Evolutionary conservation across 2,797 vertebrate species (phyloP).

Genomic region (Anableps anableps): DNA sequence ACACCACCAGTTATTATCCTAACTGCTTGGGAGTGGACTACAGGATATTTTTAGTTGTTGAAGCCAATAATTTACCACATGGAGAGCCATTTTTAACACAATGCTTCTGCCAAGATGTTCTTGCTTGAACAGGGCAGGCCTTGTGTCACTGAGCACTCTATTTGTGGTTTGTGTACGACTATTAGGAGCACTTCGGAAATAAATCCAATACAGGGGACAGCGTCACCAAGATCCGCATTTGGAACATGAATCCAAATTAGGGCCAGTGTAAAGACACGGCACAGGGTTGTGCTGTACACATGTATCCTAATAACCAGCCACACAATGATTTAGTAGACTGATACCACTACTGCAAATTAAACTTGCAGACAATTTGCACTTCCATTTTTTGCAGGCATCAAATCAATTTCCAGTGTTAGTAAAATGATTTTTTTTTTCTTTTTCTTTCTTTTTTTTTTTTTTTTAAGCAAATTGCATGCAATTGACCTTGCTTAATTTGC

Average conservation of each 20-base stretch:
- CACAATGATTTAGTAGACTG: constrained; percentile 3
- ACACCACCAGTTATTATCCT: constrained; percentile 37
- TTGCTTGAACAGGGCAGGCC: constrained; percentile 19
- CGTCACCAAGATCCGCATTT: constrained; percentile 18
- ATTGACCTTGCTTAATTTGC: constrained; percentile 48
- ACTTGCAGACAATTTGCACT: constrained; percentile 16
- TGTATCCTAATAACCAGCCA: constrained; percentile 12
- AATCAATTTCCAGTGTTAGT: constrained; percentile 15
- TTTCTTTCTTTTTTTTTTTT: constrained; percentile 34
- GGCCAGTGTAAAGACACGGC: constrained; percentile 8
- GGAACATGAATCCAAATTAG: constrained; percentile 16
- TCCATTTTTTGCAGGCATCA: constrained; percentile 11
- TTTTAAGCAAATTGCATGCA: constrained; percentile 9
- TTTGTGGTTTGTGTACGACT: constrained; percentile 40
- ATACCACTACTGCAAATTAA: constrained; percentile 17
- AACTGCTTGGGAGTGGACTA: constrained; percentile 27
- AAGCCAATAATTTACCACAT: constrained; percentile 53
- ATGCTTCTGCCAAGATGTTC: constrained; percentile 53
- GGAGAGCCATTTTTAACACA: constrained; percentile 38
- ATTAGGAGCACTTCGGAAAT: constrained; percentile 52
- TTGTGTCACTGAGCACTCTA: constrained; percentile 27
- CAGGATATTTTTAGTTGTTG: constrained; percentile 51
- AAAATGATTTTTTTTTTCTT: constrained; percentile 17
- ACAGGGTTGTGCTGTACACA: constrained; percentile 12
- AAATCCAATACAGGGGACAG: constrained; percentile 21